Conservation (phyloP, 2,888 invertebrate species). For the Kryphioiulus occultus region DNA sequence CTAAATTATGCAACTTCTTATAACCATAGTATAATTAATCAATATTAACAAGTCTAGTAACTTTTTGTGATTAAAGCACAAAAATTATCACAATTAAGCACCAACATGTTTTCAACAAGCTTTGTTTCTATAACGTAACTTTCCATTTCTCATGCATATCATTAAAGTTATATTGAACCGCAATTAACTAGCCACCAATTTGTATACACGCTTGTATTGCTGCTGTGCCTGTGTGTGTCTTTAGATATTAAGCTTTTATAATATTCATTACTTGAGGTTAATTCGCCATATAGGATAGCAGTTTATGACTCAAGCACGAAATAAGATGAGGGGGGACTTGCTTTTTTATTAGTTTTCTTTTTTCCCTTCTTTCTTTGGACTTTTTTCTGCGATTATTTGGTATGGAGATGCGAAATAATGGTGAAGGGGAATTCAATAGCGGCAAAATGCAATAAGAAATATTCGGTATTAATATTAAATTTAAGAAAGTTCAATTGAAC, state of each 20-base stretch:
- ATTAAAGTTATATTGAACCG: slow-evolving; percentile 44
- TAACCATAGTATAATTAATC: too few relatives aligned
- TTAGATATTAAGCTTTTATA: slow-evolving; percentile 30
- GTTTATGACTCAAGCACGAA: slow-evolving; percentile 32
- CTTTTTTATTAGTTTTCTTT: slow-evolving; percentile 28
- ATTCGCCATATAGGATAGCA: slow-evolving; percentile 27
- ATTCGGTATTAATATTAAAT: slow-evolving; percentile 40
- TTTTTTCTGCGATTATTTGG: neutral
- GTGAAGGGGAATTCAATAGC: slow-evolving; percentile 31
- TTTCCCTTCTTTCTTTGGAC: neutral
- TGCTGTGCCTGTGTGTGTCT: neutral
- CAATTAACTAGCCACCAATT: neutral
- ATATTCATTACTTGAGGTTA: slow-evolving; percentile 32
- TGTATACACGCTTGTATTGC: neutral
- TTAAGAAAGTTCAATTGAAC: slow-evolving; percentile 34
- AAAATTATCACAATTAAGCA: too few relatives aligned
- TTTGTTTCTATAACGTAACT: neutral
- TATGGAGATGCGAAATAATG: neutral
- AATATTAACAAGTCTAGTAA: too few relatives aligned
- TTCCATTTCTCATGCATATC: neutral
- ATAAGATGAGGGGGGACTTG: slow-evolving; percentile 19
- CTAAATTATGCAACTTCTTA: too few relatives aligned
- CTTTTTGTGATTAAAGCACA: neutral
- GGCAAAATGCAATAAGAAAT: slow-evolving; percentile 34
- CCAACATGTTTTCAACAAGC: neutral